These are phyloP conservation scores for Mythimna lalbum DNA, from an alignment of 2,888 invertebrate genomes.

Conservation along the genomic window DNA sequence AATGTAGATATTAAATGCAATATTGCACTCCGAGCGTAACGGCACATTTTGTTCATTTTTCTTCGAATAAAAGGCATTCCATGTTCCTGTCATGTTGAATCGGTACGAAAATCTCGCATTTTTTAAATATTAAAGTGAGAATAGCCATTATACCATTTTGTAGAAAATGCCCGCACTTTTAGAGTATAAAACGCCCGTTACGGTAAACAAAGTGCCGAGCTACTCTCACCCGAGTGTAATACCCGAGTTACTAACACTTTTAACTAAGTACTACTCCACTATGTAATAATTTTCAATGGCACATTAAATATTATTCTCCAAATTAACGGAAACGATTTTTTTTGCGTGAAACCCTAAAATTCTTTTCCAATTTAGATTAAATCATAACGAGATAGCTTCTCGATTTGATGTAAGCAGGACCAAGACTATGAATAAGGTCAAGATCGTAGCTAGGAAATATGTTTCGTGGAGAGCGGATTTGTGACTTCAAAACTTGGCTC, in stretches of 20 bases:
- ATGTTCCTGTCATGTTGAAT: conserved; percentile 30
- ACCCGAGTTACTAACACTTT: conserved; percentile 47
- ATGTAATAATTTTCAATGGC: conserved; percentile 43
- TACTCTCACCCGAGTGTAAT: conserved; percentile 48
- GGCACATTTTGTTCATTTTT: conserved; percentile 4
- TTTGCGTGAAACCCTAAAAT: conserved; percentile 7
- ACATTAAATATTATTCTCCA: conserved; percentile 16
- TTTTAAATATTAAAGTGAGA: conserved; percentile 38
- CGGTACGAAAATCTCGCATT: conserved; percentile 23
- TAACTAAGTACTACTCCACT: conserved; percentile 45
- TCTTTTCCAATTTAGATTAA: conserved; percentile 49
- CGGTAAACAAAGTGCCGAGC: conserved; percentile 39
- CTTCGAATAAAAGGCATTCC: conserved; percentile 37
- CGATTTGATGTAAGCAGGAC: conserved; percentile 32
- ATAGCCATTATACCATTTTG: conserved; percentile 46
- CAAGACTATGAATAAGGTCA: conserved; percentile 42
- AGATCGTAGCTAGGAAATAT: conserved; percentile 26
- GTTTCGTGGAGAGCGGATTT: conserved; percentile 3
- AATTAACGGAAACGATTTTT: conserved; percentile 20
- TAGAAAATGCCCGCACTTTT: conserved; percentile 45
- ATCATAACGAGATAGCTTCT: conserved; percentile 25
- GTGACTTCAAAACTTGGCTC: conserved; percentile 24
- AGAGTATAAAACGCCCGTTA: conserved; percentile 52
- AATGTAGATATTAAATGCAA: conserved; percentile 7
- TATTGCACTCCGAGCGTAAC: conserved; percentile 3